phyloP scores from a whole-genome alignment of 2,888 invertebrate genomes.

The Platerodrilus igneus region DNA sequence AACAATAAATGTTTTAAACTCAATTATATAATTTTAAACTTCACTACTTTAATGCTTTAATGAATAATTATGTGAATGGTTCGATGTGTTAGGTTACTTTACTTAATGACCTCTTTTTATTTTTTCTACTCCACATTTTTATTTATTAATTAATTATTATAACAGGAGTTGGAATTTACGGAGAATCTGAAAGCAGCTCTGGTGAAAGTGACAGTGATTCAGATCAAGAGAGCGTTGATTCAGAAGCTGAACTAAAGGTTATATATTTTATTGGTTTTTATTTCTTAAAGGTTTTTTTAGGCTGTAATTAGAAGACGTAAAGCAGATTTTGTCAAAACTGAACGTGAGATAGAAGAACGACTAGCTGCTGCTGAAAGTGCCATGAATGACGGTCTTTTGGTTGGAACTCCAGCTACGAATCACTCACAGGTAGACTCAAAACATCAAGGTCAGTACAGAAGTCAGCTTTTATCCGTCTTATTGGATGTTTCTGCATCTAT shows the following conservation, averaged over 20 bases:
- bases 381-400: constrained; percentile 41
- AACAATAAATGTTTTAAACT: too few species aligned
- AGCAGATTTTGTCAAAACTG: constrained; percentile 67
- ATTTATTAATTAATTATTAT: constrained; percentile 8
- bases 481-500: too few species aligned
- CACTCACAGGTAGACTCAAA: constrained; percentile 48
- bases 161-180: constrained; percentile 79
- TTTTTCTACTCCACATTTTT: neutral
- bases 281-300: constrained; percentile 29
- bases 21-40: too few species aligned
- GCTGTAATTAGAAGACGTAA: constrained; percentile 56
- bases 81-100: too few species aligned
- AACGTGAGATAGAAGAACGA: constrained; percentile 69
- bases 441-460: constrained; percentile 42
- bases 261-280: constrained; percentile 17
- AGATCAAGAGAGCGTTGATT: constrained; percentile 44
- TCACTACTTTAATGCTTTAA: too few species aligned
- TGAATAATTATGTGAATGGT: too few species aligned
- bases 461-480: constrained; percentile 8
- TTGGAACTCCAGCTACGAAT: constrained; percentile 47
- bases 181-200: constrained; percentile 60
- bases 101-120: too few species aligned
- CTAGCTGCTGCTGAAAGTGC: constrained; percentile 59
- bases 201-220: constrained; percentile 49
- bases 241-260: constrained; percentile 74